These are phyloP conservation scores for Triplophysa tibetana DNA, from an alignment of 2,113 vertebrate genomes.

Conservation along the genomic window DNA sequence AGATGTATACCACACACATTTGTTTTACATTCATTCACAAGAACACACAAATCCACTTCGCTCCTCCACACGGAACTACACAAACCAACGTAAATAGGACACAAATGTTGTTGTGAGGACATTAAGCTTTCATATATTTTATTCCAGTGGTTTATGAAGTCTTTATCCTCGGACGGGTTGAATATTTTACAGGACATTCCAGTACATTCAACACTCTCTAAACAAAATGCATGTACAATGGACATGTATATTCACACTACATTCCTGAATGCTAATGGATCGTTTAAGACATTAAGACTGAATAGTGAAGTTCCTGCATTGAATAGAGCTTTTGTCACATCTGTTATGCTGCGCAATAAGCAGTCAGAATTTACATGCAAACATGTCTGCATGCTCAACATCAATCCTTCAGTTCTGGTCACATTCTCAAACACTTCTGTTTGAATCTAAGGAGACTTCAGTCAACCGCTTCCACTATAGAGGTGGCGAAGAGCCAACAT, in stretches of 20 bases:
- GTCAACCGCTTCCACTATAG: not conserved
- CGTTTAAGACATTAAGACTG: conserved; percentile 24
- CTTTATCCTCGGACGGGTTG: not conserved
- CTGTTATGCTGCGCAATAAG: not conserved
- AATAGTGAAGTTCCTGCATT: not conserved
- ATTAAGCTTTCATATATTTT: conserved; percentile 13
- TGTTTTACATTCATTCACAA: not conserved
- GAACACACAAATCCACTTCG: not conserved
- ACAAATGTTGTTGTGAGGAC: not conserved
- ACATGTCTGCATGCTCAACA: not conserved
- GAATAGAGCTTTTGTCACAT: conserved; percentile 9
- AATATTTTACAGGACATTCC: not conserved
- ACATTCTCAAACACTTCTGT: conserved; percentile 15
- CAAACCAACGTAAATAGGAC: not conserved
- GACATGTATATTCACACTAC: conserved; percentile 9
- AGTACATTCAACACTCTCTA: not conserved
- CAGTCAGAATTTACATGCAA: conserved; percentile 9
- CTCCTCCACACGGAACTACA: not conserved
- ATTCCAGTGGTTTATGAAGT: not conserved
- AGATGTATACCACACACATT: not conserved
- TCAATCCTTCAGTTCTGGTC: not conserved
- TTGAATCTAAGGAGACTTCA: conserved; percentile 33
- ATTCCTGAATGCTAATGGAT: conserved; percentile 42
- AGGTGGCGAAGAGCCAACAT: too few species aligned
- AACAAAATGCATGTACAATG: conserved; percentile 1